These are phyloP conservation scores for Altica lythri DNA, from an alignment of 2,888 invertebrate genomes.

Conservation along the genomic window DNA sequence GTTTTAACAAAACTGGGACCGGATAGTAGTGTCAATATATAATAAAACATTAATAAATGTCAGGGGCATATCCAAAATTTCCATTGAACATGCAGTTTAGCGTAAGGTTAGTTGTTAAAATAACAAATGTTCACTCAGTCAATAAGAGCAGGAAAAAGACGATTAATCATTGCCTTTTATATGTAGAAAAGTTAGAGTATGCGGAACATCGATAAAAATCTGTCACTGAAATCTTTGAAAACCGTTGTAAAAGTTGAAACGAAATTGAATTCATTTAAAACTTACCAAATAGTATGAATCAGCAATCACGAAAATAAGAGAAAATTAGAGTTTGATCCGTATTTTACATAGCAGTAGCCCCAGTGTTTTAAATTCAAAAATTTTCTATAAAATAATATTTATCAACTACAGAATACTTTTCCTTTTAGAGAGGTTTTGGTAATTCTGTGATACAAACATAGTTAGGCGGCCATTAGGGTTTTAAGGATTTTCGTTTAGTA, in stretches of 20 bases:
- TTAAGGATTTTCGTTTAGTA: too few relatives aligned
- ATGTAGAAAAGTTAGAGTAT: constrained; percentile 26
- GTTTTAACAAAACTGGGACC: background rate
- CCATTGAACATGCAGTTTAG: constrained; percentile 29
- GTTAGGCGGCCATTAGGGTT: too few relatives aligned
- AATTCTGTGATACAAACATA: too few relatives aligned
- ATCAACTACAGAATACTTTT: too few relatives aligned
- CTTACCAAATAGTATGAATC: constrained; percentile 4
- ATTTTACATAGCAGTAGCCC: too few relatives aligned
- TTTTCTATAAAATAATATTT: too few relatives aligned
- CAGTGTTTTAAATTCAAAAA: too few relatives aligned
- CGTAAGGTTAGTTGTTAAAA: constrained; percentile 29
- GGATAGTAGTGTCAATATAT: constrained; percentile 17
- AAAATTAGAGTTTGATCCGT: background rate
- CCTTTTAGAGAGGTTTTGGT: too few relatives aligned
- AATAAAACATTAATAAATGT: constrained; percentile 27
- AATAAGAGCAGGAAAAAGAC: constrained; percentile 28
- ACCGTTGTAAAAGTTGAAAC: constrained; percentile 12
- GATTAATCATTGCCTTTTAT: constrained; percentile 30
- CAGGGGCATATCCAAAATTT: constrained; percentile 30
- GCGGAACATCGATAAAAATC: constrained; percentile 26
- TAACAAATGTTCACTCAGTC: constrained; percentile 31
- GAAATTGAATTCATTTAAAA: constrained; percentile 8
- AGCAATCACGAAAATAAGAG: constrained; percentile 9
- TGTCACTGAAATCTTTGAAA: constrained; percentile 20